Evolutionary conservation across 2,113 vertebrate genomes (phyloP), one percentile per base, ranked within the genome.

Genomic region (Tinamus guttatus): DNA sequence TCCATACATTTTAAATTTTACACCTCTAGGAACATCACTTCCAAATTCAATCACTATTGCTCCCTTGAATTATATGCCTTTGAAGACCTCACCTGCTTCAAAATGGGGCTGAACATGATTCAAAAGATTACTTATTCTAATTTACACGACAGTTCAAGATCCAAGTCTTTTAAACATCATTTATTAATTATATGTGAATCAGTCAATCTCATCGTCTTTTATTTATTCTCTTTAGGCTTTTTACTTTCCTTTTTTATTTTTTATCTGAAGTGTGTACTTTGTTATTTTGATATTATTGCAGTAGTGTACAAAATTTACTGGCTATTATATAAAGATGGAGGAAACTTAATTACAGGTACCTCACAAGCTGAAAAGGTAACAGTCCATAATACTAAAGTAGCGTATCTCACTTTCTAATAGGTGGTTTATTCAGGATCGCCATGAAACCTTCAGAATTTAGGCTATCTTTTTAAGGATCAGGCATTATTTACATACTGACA

Each of bases 61-160:
- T 63, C 87, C 36, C n/a, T 47, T 91, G 60, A 86, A 74, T 58
- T 87, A 52, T 20, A 49, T 13, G 21, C 11, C 67, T 92, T 83
- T 67, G 40, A 84, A 87, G 27, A 69, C 25, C 38, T 91, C 34
- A 78, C 30, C 32, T 75, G 34, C 34, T 52, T 60, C 20, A 62
- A 20, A 70, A 74, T 38, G 18, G 7, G 13, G 41, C 34, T 90
- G 52, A 90, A 92, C 71, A 32, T 60, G 32, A 20, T 89, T 92
- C 49, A 74, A 16, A 28, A 81, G 18, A n/a, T 21, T 54, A 60
- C 34, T 77, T 82, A 34, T 13, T 62, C 49, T 71, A 45, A 83
- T 38, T 91, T 77, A 84, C 21, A 79, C 73, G 70, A 89, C 40
- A 76, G 3, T 80, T 89, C 38, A 83, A 90, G 43, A 91, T 49